Evolutionary conservation across 2,888 invertebrate genomes (phyloP), one percentile per base, ranked within the genome.

Genomic region (Diploptera punctata): DNA sequence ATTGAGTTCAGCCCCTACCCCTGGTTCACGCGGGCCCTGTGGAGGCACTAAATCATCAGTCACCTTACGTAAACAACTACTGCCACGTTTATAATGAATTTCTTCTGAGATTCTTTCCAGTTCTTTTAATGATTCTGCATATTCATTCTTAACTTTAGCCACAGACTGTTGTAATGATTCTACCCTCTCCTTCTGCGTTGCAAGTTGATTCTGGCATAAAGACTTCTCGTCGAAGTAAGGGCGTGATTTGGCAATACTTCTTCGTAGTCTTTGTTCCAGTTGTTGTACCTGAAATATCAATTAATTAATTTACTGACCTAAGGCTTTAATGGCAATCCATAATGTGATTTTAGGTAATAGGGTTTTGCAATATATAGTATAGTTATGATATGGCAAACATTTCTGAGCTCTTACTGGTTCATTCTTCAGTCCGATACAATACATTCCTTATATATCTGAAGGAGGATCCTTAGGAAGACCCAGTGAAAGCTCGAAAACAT

Each of bases 51-150:
- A 57, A 19, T 67, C 47, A 61, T 69, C 62, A 19, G 38, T 18
- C 10, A 33, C 70, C 52, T 60, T 49, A 2, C n/a, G 57, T 29
- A 57, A 57, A 57, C 57, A 29, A 57, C 57, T 29, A 57, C 57
- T 89, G 68, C 87, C 83, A 10, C 91, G 85, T 80, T 89, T 88
- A 80, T 85, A 83, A 81, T 96, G 95, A 76, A 96, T 97, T 80
- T 96, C 95, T 83, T 97, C 95, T 9, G 97, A 97, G 74, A 98
- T 97, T 77, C 91, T 90, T 82, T 97, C 97, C 31, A 98, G 86
- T 76, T 92, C 91, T 77, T 91, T 91, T 57, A 98, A 86, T 0
- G 96, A 93, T 75, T 89, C 89, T 1, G 95, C 88, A 83, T 98
- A 97, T 61, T 91, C 89, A 75, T 84, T 86, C 82, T 98, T 98